Evolutionary conservation across 2,888 invertebrate species (phyloP).

Genomic region (Apotomis capreana): DNA sequence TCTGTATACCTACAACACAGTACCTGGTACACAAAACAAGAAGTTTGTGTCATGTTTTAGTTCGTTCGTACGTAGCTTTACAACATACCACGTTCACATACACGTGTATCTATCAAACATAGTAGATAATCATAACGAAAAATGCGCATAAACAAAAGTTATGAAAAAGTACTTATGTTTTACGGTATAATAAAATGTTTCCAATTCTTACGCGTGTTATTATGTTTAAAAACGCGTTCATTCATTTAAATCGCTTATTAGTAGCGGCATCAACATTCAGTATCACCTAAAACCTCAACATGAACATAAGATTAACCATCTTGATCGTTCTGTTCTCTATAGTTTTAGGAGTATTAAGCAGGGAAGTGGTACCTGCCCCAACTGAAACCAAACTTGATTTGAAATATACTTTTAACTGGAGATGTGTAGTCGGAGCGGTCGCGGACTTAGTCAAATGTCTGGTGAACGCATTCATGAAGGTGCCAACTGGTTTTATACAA

Average conservation of each 20-base stretch:
- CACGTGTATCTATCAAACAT: not conserved
- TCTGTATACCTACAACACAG: no score
- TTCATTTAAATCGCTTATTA: not conserved
- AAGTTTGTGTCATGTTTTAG: no score
- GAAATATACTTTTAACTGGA: not conserved
- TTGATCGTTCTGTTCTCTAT: conserved; percentile 1
- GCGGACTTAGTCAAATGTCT: not conserved
- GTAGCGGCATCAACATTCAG: not conserved
- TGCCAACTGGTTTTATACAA: no score
- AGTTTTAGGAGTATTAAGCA: not conserved
- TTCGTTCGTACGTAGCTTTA: no score
- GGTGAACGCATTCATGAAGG: not conserved
- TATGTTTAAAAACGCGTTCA: not conserved
- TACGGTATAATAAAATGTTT: not conserved
- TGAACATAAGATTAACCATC: not conserved
- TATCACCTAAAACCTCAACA: not conserved
- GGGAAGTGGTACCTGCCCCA: not conserved
- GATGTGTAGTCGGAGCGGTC: not conserved
- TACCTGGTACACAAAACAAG: no score
- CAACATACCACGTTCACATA: no score
- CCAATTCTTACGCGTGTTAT: not conserved
- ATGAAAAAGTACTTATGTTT: not conserved
- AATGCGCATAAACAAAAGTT: not conserved
- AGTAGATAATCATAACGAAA: not conserved
- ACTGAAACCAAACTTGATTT: not conserved